Base-by-base conservation (phyloP, 2,888 invertebrate genomes). In the Hemistola chrysoprasaria region DNA sequence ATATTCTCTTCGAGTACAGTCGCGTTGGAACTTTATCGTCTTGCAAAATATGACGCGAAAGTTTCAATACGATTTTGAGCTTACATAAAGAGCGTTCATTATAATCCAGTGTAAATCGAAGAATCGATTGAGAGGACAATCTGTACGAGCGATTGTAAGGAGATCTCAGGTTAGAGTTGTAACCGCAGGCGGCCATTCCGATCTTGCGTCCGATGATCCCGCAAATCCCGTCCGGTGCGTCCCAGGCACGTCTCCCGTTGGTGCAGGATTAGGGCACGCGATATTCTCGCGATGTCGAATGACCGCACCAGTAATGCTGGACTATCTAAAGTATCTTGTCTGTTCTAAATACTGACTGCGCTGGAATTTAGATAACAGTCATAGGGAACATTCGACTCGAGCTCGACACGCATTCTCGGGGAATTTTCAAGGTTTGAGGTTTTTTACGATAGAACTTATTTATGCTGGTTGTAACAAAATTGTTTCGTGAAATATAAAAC, bases 241-340 rank as follows among this genome's bases (percentile, higher is more conserved):
- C 72, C 63, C 59, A 56, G 65, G 77, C 86, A 87, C 85, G 87
- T 80, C 74, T 71, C 69, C 59, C 55, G 58, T 58, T 71, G 78
- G 37, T 78, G 78, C 69, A 65, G 65, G 66, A 67, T 68, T 68
- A 58, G 57, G 22, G 29, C 53, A 58, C 60, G 62, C 69, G 64
- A 74, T 73, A 65, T 62, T 62, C 61, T 57, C 56, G 56, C 64
- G 61, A 70, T 69, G 62, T 58, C 57, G 53, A 56, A 54, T 71
- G 70, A 73, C 73, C 74, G 54, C 71, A 69, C 62, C 71, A 66
- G 71, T 75, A 67, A 70, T 67, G 62, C 51, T 40, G 50, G 57
- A 63, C 64, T 64, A 62, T 53, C 52, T 62, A 30, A 43, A 47
- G 46, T 58, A 55, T 40, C 53, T 36, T 34, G 38, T 39, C 37